phyloP scores from a whole-genome alignment of 1,140 invertebrate genomes.

The Hylyphantes graminicola region DNA sequence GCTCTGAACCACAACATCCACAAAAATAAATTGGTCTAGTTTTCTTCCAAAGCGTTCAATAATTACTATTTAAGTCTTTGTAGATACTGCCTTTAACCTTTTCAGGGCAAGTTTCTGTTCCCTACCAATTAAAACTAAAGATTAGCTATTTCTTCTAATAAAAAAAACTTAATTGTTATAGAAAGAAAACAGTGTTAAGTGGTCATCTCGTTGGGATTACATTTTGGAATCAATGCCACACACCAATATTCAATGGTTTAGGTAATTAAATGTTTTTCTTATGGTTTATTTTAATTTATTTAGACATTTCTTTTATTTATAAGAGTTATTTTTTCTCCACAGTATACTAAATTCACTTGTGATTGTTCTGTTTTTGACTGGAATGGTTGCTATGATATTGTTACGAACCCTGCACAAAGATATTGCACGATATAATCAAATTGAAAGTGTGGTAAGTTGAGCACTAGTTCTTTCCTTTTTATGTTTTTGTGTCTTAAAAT shows the following conservation, averaged over 20 bases:
- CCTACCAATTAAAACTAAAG: background rate
- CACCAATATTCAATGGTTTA: conserved; percentile 99
- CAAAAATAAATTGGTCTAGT: no score
- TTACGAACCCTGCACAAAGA: conserved; percentile 97
- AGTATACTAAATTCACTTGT: conserved; percentile 74
- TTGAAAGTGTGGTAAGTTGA: conserved; percentile 73
- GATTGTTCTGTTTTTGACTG: conserved; percentile 80
- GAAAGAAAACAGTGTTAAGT: conserved; percentile 88
- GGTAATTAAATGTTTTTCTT: conserved; percentile 73
- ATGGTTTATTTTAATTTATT: conserved; percentile 48
- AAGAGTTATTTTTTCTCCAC: conserved; percentile 62
- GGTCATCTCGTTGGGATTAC: conserved; percentile 99
- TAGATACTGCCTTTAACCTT: background rate
- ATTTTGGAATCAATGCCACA: conserved; percentile 98
- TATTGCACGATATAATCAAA: conserved; percentile 97
- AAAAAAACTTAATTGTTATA: conserved; percentile 64
- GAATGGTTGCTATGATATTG: conserved; percentile 99
- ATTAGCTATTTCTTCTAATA: conserved; percentile 15
- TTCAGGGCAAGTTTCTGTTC: no score
- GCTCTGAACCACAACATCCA: no score
- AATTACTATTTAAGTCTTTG: background rate
- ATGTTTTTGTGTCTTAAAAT: background rate
- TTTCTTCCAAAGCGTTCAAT: no score
- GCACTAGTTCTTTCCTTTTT: conserved; percentile 53
- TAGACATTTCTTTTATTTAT: background rate